phyloP scores from a whole-genome alignment of 1,140 invertebrate species.

The Heliothis virescens region DNA sequence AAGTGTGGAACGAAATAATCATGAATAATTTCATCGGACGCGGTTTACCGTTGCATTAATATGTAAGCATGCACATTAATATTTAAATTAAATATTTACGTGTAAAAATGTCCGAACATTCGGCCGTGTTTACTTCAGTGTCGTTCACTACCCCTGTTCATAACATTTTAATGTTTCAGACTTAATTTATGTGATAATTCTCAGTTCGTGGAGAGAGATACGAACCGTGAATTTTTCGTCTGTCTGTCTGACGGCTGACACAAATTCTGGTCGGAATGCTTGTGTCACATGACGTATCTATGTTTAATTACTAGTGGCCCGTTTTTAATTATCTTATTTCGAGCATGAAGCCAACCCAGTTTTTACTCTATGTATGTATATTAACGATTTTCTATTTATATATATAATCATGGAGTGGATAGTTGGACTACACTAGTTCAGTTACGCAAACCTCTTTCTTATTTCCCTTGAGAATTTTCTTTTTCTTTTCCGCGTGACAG shows the following conservation, averaged over 20 bases:
- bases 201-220: neutral
- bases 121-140: neutral
- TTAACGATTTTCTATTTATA: too few relatives aligned
- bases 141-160: neutral
- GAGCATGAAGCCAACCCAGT: neutral
- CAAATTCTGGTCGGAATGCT: conserved; percentile 1
- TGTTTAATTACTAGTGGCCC: conserved; percentile 1
- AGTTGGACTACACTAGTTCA: too few relatives aligned
- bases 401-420: too few relatives aligned
- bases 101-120: neutral
- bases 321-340: conserved; percentile 21
- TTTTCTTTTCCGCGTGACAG: conserved; percentile 1
- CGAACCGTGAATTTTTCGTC: neutral
- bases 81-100: conserved; percentile 31
- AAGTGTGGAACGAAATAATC: neutral
- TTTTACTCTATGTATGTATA: neutral
- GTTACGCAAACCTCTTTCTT: neutral
- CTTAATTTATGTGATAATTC: conserved; percentile 28
- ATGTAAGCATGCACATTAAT: conserved; percentile 12
- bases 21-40: conserved; percentile 3
- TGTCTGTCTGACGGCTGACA: neutral
- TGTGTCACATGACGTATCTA: conserved; percentile 1
- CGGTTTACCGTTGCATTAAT: conserved; percentile 14
- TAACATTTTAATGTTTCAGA: neutral
- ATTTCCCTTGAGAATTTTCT: neutral